Evolutionary conservation across 2,113 vertebrate genomes (phyloP).

Genomic region (Podocnemis expansa): DNA sequence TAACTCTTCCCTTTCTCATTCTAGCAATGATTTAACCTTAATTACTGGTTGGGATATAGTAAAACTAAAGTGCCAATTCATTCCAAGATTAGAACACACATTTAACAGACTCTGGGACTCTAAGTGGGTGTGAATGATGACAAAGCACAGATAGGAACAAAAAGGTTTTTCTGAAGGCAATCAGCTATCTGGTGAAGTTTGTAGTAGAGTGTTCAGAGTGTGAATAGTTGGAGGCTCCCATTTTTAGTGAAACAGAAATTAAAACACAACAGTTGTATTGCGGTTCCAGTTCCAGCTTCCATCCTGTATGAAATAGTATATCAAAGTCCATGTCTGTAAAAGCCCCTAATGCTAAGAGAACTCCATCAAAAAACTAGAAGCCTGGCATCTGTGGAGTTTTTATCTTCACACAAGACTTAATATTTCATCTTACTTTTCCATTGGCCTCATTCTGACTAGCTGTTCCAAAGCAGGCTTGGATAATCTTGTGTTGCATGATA

Average conservation of each 20-base stretch:
- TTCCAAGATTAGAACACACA: not conserved
- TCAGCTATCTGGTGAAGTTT: rapidly evolving
- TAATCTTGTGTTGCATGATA: constrained; percentile 19
- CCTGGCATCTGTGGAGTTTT: not conserved
- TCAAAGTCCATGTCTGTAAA: not conserved
- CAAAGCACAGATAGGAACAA: not conserved
- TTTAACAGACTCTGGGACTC: not conserved
- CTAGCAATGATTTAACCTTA: not conserved
- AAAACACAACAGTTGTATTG: not conserved
- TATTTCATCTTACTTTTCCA: not conserved
- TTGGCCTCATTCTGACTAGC: not conserved
- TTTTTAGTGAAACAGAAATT: not conserved
- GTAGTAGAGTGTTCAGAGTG: not conserved
- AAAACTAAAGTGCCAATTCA: constrained; percentile 25
- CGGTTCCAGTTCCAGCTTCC: not conserved
- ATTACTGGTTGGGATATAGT: not conserved
- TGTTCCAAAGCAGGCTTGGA: not conserved
- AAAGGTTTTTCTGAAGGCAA: not conserved
- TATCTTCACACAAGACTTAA: not conserved
- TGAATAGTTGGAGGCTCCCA: not conserved
- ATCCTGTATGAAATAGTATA: not conserved
- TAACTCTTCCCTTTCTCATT: constrained; percentile 17
- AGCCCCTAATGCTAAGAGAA: constrained; percentile 28
- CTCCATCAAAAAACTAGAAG: constrained; percentile 3
- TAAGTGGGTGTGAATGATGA: not conserved